These are phyloP conservation scores for Camponotus pennsylvanicus DNA, from an alignment of 1,140 invertebrate species.

Conservation along the genomic window DNA sequence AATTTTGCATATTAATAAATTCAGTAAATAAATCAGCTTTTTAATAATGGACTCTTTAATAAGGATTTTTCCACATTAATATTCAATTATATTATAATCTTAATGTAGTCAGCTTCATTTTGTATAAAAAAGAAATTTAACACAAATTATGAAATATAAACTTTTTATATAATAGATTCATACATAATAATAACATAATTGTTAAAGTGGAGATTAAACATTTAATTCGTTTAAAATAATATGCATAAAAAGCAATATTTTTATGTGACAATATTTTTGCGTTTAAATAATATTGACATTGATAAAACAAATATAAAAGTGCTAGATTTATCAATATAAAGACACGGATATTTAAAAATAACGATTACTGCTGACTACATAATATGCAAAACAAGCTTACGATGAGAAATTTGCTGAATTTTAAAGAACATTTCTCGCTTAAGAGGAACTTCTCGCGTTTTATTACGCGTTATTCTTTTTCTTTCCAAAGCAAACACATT, in stretches of 20 bases:
- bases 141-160: too few relatives aligned
- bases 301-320: background rate
- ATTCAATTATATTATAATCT: background rate
- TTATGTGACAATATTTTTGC: background rate
- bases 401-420: too few relatives aligned
- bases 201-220: background rate
- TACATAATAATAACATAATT: background rate
- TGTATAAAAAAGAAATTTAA: background rate
- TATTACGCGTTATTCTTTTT: background rate
- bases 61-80: background rate
- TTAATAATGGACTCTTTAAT: background rate
- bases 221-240: background rate
- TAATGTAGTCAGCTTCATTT: background rate
- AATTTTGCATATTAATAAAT: conserved; percentile 5
- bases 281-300: background rate
- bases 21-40: background rate
- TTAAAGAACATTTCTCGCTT: conserved; percentile 36
- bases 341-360: too few relatives aligned
- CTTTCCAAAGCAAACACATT: background rate
- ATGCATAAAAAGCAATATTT: background rate
- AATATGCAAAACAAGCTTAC: background rate
- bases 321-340: background rate
- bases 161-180: too few relatives aligned
- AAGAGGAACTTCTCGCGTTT: background rate
- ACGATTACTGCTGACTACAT: background rate